Base-by-base conservation (phyloP, 2,888 invertebrate species). In the Sarcophaga rosellei region DNA sequence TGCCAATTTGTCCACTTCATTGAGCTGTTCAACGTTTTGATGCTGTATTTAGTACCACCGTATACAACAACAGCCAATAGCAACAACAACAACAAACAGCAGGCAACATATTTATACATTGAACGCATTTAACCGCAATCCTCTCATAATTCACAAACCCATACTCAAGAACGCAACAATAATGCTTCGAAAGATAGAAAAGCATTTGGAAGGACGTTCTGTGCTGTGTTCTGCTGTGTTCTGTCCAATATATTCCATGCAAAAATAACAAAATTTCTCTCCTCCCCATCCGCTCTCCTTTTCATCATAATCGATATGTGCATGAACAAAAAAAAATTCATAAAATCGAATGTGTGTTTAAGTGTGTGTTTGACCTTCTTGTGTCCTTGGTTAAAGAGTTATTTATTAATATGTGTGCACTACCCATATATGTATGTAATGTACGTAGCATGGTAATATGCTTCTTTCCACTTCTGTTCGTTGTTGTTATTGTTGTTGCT, bases 301-400 rank as follows among this genome's bases (percentile, higher is more conserved):
- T 35, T 10, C 35, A 35, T 2, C 35, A 20, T 69, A 81, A 75
- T 35, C 68, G 47, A 17, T 62, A 8, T 20, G 59, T 72, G 2
- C 17, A 72, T 72, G 59, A 25, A n/a, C n/a, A 12, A 45, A 47
- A 47, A 25, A 35, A 35, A 35, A 35, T 35, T 10, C 8, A 35
- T 35, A 35, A 35, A 35, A 44, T 35, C 2, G 4, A 65, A 20
- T 53, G 53, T 65, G 45, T 35, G 20, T 66, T 10, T 3, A 20
- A 8, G 45, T 61, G n/a, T 47, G 47, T 72, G 35, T 69, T 65
- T 82, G 82, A 76, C 85, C 85, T 86, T 82, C 66, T 72, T 59
- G 23, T 82, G 85, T 86, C 85, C 85, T 86, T 86, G 81, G 45
- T 15, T 66, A 72, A 79, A 66, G 65, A 76, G 79, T 82, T 82